Evolutionary conservation across 2,888 invertebrate genomes (phyloP), one percentile per base, ranked within the genome.

Genomic region (Campopleginae sp.): DNA sequence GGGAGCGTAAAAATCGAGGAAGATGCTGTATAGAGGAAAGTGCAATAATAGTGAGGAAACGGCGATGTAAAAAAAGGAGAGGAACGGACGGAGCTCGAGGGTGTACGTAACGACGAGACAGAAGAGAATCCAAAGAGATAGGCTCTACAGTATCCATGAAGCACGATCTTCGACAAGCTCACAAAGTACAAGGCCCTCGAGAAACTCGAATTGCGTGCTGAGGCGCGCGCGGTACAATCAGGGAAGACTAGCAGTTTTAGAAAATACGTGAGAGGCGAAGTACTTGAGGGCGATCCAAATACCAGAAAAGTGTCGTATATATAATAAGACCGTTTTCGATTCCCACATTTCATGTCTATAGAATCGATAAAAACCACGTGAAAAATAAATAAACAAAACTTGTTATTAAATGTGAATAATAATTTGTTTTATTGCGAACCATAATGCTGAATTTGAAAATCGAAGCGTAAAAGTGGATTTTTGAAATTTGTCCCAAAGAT

Each of bases 181-280:
- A 46, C 81, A 81, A 81, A 70, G 81, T 81, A 76, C 75, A 46
- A 76, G 31, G 33, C 33, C 31, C 33, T 63, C 54, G 44, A 77
- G 82, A 82, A 51, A 12, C 27, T 76, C 51, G 82, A 44, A 71
- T 82, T 82, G 82, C 82, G 82, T 82, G 82, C 71, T 71, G 42
- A 46, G 76, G 71, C 76, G 70, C 82, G 71, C 76, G 70, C 82
- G 33, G 76, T 82, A 71, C 70, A 82, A 51, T 51, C 51, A 54
- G 38, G 38, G 44, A 23, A 65, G 23, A 58, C 27, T 27, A 23
- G 82, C 76, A 51, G 76, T 82, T 71, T 82, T 70, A 82, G 82
- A 65, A 77, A 82, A 66, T 68, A 77, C 48, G 58, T 23, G 58
- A 27, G 58, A 27, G 10, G 14, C 27, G 1, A 58, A 27, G 27